Conservation (phyloP, 2,888 invertebrate genomes). For the Mesorhabditis spiculigera region DNA sequence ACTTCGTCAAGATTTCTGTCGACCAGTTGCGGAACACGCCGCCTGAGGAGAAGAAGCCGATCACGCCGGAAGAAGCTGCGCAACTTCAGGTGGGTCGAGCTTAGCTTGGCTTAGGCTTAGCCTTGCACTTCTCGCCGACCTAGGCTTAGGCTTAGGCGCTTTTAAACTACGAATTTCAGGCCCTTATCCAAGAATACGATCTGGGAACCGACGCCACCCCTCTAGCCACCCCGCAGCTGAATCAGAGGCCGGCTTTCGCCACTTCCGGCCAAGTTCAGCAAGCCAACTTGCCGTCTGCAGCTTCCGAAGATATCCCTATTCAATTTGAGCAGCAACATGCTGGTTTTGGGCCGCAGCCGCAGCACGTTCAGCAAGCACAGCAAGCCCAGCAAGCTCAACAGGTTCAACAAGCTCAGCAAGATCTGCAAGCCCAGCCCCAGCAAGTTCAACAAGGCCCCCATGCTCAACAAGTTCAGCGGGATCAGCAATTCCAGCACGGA, state of each 20-base stretch:
- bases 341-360: neutral
- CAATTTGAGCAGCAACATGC: conserved; percentile 7
- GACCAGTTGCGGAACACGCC: conserved; percentile 11
- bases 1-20: conserved; percentile 7
- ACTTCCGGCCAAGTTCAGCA: neutral
- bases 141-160: too few species aligned
- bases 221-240: conserved; percentile 8
- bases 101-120: neutral
- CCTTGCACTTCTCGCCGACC: too few species aligned
- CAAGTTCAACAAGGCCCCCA: too few species aligned
- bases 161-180: conserved; percentile 11
- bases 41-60: conserved; percentile 16
- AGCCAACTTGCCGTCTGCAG: neutral
- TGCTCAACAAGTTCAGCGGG: too few species aligned
- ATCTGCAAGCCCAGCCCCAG: too few species aligned
- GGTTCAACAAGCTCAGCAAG: too few species aligned
- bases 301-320: conserved; percentile 8
- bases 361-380: too few species aligned
- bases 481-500: too few species aligned
- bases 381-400: too few species aligned
- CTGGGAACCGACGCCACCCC: conserved; percentile 29
- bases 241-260: neutral
- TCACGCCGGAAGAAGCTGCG: conserved; percentile 34
- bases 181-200: conserved; percentile 36
- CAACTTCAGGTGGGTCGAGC: conserved; percentile 8